Base-by-base conservation (phyloP, 2,113 vertebrate species). In the Chloebia gouldiae region DNA sequence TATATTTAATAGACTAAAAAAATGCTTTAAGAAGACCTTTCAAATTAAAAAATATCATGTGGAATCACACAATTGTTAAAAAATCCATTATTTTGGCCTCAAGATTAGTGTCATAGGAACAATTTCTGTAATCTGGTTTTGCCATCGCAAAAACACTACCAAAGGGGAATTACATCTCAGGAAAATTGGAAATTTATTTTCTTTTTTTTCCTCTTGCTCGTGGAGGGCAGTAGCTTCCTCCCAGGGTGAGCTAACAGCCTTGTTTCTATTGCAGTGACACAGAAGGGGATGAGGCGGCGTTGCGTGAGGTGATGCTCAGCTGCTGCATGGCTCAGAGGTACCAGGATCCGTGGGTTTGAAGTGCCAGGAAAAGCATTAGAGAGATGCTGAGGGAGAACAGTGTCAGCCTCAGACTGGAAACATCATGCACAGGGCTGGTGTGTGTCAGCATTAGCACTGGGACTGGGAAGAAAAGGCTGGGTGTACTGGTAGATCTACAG, bases 201-300 rank as follows among this genome's bases (percentile, higher is more conserved):
- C 13, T 45, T 68, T 61, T 53, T 53, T 45, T 23, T 7, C 14
- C 20, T 77, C 10, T 31, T 92, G 22, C 19, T 88, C n/a, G 25
- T 35, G 37, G 24, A 16, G 23, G 25, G 51, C 25, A 88, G 22
- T 51, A 54, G 9, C 15, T 68, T 57, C 7, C 30, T 76, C 35
- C 42, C 40, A 90, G 44, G 30, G 4, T 51, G 33, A 14, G 14
- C 19, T n/a, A 22, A 33, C 66, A 75, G 5, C 9, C 30, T 19
- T 0, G 0, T 28, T 65, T 70, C 54, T 69, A 1, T 19, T 59
- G 30, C 59, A 69, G 69, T 0, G 2, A 11, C 30, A 42, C 28
- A 39, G 49, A 50, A 51, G 13, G 0, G 0, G 20, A 57, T 9
- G 39, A 69, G 44, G 15, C 10, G 12, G 40, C 5, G 1, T 6